Base-by-base conservation (phyloP, 2,888 invertebrate species). In the Camponotus fellah region DNA sequence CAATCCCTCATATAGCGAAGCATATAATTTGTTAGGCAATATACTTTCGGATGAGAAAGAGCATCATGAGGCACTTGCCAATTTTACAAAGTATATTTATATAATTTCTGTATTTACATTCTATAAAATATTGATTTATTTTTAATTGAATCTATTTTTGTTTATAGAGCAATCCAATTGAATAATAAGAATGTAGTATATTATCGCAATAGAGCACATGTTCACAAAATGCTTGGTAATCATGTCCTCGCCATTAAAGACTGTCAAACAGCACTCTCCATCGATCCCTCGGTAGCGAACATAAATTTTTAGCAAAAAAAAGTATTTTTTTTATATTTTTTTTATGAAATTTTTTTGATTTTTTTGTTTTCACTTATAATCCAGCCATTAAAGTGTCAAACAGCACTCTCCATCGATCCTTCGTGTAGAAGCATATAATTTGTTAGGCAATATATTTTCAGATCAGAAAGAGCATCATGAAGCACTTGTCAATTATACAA, bases 171-270 rank as follows among this genome's bases (percentile, higher is more conserved):
- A 14, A 98, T 99, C 88, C 96, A 97, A 91, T 95, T 98, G 82
- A 98, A 99, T 94, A 97, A 97, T 37, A 14, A 96, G 86, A 99
- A 99, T 95, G 97, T 99, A 0, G 98, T 99, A 46, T 99, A 98
- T 95, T 99, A 98, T 95, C 99, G 99, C 95, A 99, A 99, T 94
- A 97, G 99, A 89, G 99, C 99, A 68, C 99, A 99, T 1, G 99
- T 99, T 0, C 97, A 98, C 94, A 99, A 98, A 93, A 98, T 99
- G 93, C 95, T 99, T 88, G 97, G 97, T 72, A 97, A 98, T 92
- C 97, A 98, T 93, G 96, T 97, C 82, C 96, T 97, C 85, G 98
- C 99, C 14, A 97, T 99, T 76, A 96, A 97, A 76, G 99, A 99
- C 95, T 99, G 99, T 94, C 97, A 26, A n/a, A n/a, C n/a, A n/a